Evolutionary conservation across 2,888 invertebrate genomes (phyloP).

Genomic region (Saturnia japonica): DNA sequence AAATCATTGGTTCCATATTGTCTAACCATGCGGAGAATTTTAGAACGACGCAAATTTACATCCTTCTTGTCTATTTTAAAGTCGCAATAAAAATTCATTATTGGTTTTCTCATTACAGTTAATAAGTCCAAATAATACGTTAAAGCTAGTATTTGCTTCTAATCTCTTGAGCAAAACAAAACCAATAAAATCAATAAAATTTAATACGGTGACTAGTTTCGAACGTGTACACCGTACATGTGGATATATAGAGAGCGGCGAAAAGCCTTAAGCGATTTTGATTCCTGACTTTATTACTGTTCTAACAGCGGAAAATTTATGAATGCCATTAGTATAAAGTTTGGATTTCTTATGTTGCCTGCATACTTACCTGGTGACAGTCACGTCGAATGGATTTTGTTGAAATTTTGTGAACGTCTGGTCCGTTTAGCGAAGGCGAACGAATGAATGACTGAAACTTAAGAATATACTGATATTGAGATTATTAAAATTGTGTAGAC

Average conservation of each 20-base stretch:
- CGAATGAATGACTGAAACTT: too few species aligned
- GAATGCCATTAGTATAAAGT: neutral
- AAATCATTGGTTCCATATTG: conserved; percentile 2
- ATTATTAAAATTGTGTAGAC: too few species aligned
- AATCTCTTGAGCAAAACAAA: too few species aligned
- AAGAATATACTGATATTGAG: too few species aligned
- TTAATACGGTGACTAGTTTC: neutral
- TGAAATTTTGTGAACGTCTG: too few species aligned
- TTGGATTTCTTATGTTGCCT: too few species aligned
- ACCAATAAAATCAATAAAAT: neutral
- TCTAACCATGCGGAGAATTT: neutral
- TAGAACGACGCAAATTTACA: neutral
- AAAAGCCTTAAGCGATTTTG: neutral
- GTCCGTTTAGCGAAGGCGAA: too few species aligned
- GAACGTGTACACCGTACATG: neutral
- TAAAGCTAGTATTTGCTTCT: too few species aligned
- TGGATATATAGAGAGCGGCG: neutral
- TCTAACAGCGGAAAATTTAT: neutral
- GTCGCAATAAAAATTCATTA: too few species aligned
- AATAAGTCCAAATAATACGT: too few species aligned
- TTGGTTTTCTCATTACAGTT: too few species aligned
- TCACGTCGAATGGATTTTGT: too few species aligned
- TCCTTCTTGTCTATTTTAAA: neutral
- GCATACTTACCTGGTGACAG: neutral
- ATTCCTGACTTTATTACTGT: neutral